Evolutionary conservation across 1,140 invertebrate species (phyloP), one percentile per base, ranked within the genome.

Genomic region (Pinna nobilis): DNA sequence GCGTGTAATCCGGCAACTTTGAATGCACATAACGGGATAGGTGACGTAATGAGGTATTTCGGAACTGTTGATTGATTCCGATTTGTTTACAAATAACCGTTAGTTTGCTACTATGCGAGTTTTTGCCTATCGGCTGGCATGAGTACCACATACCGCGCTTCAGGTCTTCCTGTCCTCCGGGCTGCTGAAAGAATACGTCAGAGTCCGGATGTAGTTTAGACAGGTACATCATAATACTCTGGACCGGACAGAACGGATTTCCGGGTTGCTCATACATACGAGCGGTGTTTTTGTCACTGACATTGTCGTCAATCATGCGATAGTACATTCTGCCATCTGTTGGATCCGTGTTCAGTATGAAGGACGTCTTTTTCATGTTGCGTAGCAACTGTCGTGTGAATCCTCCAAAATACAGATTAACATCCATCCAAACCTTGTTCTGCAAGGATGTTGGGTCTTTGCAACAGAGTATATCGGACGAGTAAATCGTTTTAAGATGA

Each of bases 391-490:
- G 47, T 32, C 73, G 59, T 23, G 65, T 75, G 15, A 75, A 41
- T 1, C 67, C 73, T 57, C 73, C 73, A 32, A 70, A 75, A 33
- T 75, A 75, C 11, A 75, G 32, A 41, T 75, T 75, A 20, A 75
- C 44, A 51, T 75, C 73, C 13, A 70, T 41, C 73, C 73, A 75
- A 15, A 75, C 67, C 59, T 75, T 75, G 50, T 75, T 75, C 25
- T 75, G 73, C 25, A 75, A 50, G 18, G 66, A 41, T 32, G 41
- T 30, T 3, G 32, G 66, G 33, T 69, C 66, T n/a, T 59, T 44
- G 2, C 51, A 30, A 28, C 51, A 35, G 20, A 69, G 35, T 4
- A 28, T 13, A 41, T 35, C 25, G 1, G 51, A 57, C 15, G 66
- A 37, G 59, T 69, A 69, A 3, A 69, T 32, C 37, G 39, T 57